phyloP scores from a whole-genome alignment of 2,113 vertebrate genomes.

The Prionailurus bengalensis region DNA sequence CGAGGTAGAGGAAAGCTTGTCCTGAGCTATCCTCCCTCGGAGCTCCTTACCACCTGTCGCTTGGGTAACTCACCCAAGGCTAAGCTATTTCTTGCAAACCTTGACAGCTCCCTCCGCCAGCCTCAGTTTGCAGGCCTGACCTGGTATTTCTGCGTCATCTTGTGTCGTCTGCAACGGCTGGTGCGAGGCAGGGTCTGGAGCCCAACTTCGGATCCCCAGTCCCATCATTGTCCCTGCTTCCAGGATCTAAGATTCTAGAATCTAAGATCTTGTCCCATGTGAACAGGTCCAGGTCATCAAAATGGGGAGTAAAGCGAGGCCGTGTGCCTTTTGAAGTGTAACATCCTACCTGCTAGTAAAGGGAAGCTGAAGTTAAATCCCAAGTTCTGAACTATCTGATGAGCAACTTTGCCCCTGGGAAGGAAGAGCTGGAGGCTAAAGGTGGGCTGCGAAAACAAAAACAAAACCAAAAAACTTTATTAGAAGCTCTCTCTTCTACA shows the following conservation, averaged over 20 bases:
- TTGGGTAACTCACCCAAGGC: background rate
- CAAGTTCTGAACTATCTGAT: background rate
- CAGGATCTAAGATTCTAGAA: background rate
- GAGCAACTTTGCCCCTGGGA: background rate
- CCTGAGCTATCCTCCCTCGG: too few species aligned
- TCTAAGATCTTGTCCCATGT: background rate
- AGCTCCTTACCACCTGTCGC: background rate
- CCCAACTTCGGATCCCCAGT: rapidly evolving
- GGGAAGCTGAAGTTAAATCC: background rate
- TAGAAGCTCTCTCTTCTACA: background rate
- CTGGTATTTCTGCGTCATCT: background rate
- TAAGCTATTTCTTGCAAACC: background rate
- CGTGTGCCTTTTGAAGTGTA: background rate
- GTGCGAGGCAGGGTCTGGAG: background rate
- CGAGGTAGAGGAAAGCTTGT: background rate
- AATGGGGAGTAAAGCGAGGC: background rate
- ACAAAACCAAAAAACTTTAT: background rate
- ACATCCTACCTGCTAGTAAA: background rate
- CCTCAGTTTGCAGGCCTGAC: background rate
- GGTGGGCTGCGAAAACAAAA: rapidly evolving
- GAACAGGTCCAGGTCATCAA: background rate
- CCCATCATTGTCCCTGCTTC: background rate
- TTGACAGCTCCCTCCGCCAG: background rate
- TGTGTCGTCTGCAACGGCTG: background rate
- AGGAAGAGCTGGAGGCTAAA: background rate